Conservation (phyloP, 35 echinoderm and acorn worm species). For the Holothuria glaberrima region DNA sequence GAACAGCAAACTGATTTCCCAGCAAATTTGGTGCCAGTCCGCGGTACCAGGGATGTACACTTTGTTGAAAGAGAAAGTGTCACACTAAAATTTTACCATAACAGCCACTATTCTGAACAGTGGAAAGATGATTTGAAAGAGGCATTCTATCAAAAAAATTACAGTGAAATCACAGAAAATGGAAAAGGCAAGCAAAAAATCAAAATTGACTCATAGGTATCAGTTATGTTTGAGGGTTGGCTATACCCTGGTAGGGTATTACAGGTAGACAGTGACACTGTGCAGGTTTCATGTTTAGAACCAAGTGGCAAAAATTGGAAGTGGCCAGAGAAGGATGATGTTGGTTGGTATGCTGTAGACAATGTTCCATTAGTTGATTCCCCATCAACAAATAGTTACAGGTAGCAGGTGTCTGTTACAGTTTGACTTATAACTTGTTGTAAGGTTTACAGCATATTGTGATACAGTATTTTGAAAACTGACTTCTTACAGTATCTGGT, state of each 20-base stretch:
- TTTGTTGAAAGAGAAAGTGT: not conserved
- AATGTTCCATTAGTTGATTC: not conserved
- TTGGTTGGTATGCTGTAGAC: not conserved
- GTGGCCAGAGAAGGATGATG: conserved; percentile 1
- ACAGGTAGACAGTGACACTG: conserved; percentile 1
- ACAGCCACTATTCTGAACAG: not conserved
- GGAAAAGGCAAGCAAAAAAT: not conserved
- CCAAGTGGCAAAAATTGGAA: conserved; percentile 2
- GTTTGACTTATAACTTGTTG: not conserved
- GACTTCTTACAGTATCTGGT: not conserved
- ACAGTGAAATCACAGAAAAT: not conserved
- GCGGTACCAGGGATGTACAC: not conserved
- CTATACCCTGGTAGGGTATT: conserved; percentile 6
- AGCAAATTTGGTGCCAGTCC: no score
- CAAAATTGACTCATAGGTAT: not conserved
- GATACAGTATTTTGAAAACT: conserved; percentile 1
- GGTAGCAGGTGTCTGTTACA: not conserved
- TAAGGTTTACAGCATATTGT: not conserved
- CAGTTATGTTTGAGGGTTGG: not conserved
- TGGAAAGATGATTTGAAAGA: no score
- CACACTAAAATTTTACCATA: not conserved
- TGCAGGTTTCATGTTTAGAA: conserved; percentile 7
- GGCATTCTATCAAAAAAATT: not conserved
- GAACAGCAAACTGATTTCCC: no score
- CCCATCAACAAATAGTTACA: conserved; percentile 1